These are phyloP conservation scores for Heterodera filipjevi DNA, from an alignment of 2,888 invertebrate genomes.

Conservation along the genomic window DNA sequence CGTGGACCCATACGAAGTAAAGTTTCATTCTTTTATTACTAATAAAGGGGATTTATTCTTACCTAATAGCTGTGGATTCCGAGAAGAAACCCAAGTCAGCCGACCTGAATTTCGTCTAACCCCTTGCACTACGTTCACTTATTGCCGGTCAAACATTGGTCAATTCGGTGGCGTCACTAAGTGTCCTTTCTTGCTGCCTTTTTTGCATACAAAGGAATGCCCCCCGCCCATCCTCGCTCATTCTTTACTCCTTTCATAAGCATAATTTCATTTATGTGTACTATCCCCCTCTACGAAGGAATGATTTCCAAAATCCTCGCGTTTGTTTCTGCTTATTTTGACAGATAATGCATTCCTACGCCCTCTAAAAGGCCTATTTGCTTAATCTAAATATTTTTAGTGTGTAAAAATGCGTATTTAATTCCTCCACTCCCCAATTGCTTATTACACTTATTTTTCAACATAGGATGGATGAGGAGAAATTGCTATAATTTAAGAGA, in stretches of 20 bases:
- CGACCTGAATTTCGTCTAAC: constrained; percentile 11
- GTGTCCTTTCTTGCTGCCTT: neutral
- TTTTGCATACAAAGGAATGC: neutral
- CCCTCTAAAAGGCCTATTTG: no score
- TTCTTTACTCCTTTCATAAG: neutral
- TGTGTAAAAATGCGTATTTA: no score
- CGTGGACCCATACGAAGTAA: constrained; percentile 56
- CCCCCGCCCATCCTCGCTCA: neutral
- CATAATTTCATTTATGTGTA: neutral
- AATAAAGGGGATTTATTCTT: neutral
- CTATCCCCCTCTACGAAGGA: neutral
- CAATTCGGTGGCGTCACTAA: neutral
- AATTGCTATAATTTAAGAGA: no score
- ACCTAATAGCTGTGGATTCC: constrained; percentile 4
- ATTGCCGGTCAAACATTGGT: neutral
- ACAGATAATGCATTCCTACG: no score
- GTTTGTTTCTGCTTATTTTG: no score
- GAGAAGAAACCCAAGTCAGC: constrained; percentile 15
- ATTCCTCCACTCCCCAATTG: neutral
- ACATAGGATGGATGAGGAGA: neutral
- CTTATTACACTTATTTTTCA: neutral
- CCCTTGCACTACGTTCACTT: neutral
- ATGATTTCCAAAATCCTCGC: no score
- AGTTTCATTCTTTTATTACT: no score
- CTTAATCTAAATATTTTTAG: no score